These are phyloP conservation scores for Lepeophtheirus salmonis DNA, from an alignment of 1,140 invertebrate species.

Conservation along the genomic window DNA sequence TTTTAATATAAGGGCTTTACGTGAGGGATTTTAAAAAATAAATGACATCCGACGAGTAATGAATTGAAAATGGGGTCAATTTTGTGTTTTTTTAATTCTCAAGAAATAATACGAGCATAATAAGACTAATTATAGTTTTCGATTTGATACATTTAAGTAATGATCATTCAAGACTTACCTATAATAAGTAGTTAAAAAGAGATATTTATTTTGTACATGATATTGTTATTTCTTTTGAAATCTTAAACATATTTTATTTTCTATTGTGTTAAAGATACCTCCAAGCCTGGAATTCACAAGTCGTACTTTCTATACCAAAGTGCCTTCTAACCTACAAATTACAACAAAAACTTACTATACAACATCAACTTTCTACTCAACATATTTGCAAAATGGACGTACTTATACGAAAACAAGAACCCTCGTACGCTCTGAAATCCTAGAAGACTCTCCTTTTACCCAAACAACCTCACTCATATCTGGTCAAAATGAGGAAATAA, in stretches of 20 bases:
- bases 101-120: not conserved
- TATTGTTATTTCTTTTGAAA: too few relatives aligned
- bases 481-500: not conserved
- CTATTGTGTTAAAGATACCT: not conserved
- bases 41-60: not conserved
- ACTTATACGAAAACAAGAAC: constrained; percentile 17
- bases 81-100: not conserved
- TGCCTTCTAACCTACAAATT: not conserved
- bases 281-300: not conserved
- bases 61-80: not conserved
- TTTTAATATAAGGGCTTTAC: not conserved
- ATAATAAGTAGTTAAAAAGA: too few relatives aligned
- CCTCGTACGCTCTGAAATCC: not conserved
- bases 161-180: too few relatives aligned
- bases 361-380: constrained; percentile 16
- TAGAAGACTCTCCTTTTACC: not conserved
- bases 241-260: too few relatives aligned
- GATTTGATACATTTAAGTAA: too few relatives aligned
- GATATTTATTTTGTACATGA: too few relatives aligned
- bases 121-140: too few relatives aligned
- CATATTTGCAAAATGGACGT: not conserved
- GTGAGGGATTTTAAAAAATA: not conserved
- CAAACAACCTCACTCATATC: not conserved
- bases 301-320: not conserved
- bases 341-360: constrained; percentile 17